Percentiles rank a stretch among this genome's conserved stretches.
Conservation (phyloP, 2,888 invertebrate genomes). For the Drosophila villosipedis region DNA sequence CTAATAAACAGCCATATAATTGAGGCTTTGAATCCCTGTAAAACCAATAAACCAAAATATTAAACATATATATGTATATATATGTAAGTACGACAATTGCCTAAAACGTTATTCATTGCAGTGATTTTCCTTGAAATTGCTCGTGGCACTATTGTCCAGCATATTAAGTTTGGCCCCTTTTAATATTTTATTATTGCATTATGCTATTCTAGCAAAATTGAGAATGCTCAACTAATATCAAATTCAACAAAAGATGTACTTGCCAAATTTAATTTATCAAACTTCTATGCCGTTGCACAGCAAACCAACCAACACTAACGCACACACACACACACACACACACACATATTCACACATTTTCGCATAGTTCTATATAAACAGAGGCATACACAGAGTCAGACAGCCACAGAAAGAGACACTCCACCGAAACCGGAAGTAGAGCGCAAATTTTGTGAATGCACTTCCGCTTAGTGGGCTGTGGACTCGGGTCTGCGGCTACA, state of each 20-base stretch:
- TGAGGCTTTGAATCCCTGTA: background rate
- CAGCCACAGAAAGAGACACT: constrained; percentile 50
- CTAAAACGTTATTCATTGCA: background rate
- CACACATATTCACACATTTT: constrained; percentile 8
- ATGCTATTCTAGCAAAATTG: constrained; percentile 1
- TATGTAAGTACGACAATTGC: background rate
- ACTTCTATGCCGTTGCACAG: constrained; percentile 68
- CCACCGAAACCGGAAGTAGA: constrained; percentile 70
- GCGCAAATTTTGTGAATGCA: constrained; percentile 76
- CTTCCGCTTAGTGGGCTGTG: constrained; percentile 61
- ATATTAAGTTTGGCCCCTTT: background rate
- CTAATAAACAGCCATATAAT: background rate
- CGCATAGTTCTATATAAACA: background rate
- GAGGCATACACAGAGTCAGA: background rate
- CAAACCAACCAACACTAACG: constrained; percentile 14
- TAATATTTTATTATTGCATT: constrained; percentile 46
- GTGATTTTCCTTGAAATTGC: background rate
- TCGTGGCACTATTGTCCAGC: no score
- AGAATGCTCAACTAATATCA: constrained; percentile 23
- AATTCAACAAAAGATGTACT: constrained; percentile 42
- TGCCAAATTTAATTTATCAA: constrained; percentile 70
- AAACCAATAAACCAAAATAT: background rate
- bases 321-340: background rate
- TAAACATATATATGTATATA: background rate
- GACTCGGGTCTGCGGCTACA: constrained; percentile 4